Evolutionary conservation across 30 jellyfish, hydroid and myxozoan species (phyloP), one percentile per base, ranked within the genome.

Genomic region (Aurelia aurita): DNA sequence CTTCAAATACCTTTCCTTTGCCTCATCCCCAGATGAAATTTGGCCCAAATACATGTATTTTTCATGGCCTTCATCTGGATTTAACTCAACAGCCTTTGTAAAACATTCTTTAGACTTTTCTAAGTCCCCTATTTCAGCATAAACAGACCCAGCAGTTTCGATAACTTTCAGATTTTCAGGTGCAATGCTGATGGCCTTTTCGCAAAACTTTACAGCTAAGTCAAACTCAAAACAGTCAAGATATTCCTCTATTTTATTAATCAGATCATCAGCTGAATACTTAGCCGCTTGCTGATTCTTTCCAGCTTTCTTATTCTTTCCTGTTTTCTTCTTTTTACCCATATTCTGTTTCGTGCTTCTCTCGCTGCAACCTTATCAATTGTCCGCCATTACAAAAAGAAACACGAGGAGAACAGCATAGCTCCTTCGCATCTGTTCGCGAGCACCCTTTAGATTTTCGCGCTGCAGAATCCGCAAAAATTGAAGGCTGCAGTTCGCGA

Each of bases 1-100:
- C 34, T 78, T 95, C 76, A 90, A 74, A 61, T 84, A 95, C 86
- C 78, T 79, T n/a, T 62, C 73, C 57, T 65, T 96, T 53, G 99
- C 97, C 32, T 85, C 96, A 3, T 35, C 58, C 46, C 99, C 99
- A 70, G 85, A 89, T 14, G 94, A 55, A 77, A 95, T 66, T 39
- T 95, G 99, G 43, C 99, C 99, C 15, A 95, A 74, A 75, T 95
- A 95, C 95, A 95, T 85, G 87, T 76, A 95, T 60, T 95, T 95
- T 35, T 84, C 96, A 62, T 95, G 96, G 32, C 99, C 99, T 5
- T 51, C 32, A 7, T 78, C 94, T 3, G 96, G 94, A 22, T 86
- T 77, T 26, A 79, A 14, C 46, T 85, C 96, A 46, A 77, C 96
- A 23, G 99, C 99, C 69, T 86, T 90, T 7, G 58, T 60, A 74